Evolutionary conservation across 2,888 invertebrate species (phyloP).

Genomic region (Neuroscelio doddi): DNA sequence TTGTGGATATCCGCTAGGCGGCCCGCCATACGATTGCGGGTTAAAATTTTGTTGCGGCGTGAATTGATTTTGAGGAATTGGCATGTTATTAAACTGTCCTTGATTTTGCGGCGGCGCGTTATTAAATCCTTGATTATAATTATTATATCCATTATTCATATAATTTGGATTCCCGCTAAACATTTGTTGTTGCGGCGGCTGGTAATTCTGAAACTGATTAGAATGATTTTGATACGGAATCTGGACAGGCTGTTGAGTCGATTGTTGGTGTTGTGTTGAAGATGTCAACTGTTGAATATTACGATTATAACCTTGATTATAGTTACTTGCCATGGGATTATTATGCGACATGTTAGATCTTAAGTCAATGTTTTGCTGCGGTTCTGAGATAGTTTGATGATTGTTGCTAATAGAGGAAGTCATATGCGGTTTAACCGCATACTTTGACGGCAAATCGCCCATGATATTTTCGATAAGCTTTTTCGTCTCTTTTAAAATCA

Average conservation of each 20-base stretch:
- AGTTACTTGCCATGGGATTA: constrained; percentile 37
- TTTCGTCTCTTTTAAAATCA: constrained; percentile 75
- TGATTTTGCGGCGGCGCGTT: constrained; percentile 52
- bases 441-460: constrained; percentile 74
- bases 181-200: constrained; percentile 43
- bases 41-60: constrained; percentile 57
- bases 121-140: constrained; percentile 60
- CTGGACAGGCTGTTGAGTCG: constrained; percentile 23
- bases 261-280: constrained; percentile 3
- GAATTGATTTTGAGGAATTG: constrained; percentile 42
- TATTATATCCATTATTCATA: constrained; percentile 66
- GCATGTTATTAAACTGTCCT: constrained; percentile 52
- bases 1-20: constrained; percentile 55
- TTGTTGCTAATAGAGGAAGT: constrained; percentile 18
- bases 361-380: neutral
- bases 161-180: constrained; percentile 56
- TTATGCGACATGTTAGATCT: constrained; percentile 12
- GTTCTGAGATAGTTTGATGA: constrained; percentile 1
- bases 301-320: constrained; percentile 52
- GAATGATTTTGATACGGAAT: constrained; percentile 46
- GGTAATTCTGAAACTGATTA: constrained; percentile 60
- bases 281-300: constrained; percentile 25
- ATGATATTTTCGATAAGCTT: constrained; percentile 78
- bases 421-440: constrained; percentile 61
- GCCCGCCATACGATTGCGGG: constrained; percentile 47